A percentile compares a stretch with the other conserved stretches of the same genome.
phyloP scores from a whole-genome alignment of 2,113 vertebrate species.

The Poeciliopsis turrubarensis region DNA sequence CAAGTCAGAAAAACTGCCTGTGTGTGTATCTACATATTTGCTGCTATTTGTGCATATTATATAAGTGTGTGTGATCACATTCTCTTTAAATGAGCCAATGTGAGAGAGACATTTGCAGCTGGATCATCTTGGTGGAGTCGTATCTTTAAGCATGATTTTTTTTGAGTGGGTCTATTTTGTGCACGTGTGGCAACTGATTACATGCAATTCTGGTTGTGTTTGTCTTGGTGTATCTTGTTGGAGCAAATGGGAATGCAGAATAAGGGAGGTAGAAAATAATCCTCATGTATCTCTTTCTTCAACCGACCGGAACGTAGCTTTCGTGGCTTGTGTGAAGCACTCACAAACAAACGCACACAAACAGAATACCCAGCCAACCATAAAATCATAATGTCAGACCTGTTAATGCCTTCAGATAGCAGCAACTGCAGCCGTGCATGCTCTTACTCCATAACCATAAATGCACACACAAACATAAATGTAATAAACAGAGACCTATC shows the following conservation, averaged over 20 bases:
- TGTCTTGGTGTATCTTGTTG: constrained; percentile 51
- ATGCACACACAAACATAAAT: constrained; percentile 38
- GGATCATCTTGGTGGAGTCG: constrained; percentile 1
- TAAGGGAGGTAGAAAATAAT: constrained; percentile 54
- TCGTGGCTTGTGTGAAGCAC: constrained; percentile 41
- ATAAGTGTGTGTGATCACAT: not conserved
- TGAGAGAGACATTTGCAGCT: constrained; percentile 1
- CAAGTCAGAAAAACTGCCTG: not conserved
- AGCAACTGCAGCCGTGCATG: constrained; percentile 37
- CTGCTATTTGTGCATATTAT: constrained; percentile 7
- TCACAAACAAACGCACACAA: constrained; percentile 37
- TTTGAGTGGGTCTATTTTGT: not conserved
- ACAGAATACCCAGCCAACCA: constrained; percentile 61
- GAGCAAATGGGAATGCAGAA: constrained; percentile 52
- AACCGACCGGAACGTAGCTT: constrained; percentile 64
- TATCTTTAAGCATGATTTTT: constrained; percentile 1
- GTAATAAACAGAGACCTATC: constrained; percentile 55
- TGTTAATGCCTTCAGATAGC: constrained; percentile 74
- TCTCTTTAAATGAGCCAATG: not conserved
- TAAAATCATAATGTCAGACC: constrained; percentile 79
- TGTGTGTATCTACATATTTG: constrained; percentile 3
- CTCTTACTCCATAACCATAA: constrained; percentile 30
- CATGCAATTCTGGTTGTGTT: constrained; percentile 45
- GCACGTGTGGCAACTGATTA: constrained; percentile 21
- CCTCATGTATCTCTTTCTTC: constrained; percentile 71